Conservation (phyloP, 2,888 invertebrate genomes). For the Serripes groenlandicus region DNA sequence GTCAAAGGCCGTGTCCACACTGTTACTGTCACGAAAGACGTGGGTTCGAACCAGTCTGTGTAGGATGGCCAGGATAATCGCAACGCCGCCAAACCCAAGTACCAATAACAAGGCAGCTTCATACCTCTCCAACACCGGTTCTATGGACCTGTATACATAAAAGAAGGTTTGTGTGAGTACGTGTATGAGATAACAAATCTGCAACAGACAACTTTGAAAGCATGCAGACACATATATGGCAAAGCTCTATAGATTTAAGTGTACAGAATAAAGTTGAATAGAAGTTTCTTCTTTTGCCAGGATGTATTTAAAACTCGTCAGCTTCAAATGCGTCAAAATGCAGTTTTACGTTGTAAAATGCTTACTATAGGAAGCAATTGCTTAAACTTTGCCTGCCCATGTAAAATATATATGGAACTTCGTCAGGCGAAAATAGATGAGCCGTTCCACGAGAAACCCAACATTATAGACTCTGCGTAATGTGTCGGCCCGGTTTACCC, state of each 20-base stretch:
- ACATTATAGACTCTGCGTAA: too few species aligned
- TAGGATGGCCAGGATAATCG: constrained; percentile 73
- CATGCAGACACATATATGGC: too few species aligned
- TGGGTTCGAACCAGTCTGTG: constrained; percentile 72
- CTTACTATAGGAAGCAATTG: not conserved
- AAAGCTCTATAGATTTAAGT: too few species aligned
- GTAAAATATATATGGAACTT: too few species aligned
- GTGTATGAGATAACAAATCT: too few species aligned
- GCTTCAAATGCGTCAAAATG: not conserved
- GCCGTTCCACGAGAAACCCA: too few species aligned
- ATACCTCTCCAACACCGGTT: constrained; percentile 65
- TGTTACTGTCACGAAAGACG: constrained; percentile 76
- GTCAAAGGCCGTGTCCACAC: constrained; percentile 79
- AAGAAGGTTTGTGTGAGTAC: too few species aligned
- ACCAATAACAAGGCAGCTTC: constrained; percentile 73
- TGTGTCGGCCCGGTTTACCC: too few species aligned
- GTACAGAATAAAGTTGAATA: too few species aligned
- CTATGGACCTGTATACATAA: not conserved
- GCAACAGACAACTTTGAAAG: too few species aligned
- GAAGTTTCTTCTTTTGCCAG: not conserved
- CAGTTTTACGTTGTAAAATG: not conserved
- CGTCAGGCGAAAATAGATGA: too few species aligned
- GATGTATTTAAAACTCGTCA: not conserved
- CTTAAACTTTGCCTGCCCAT: too few species aligned
- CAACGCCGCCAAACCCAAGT: constrained; percentile 77